A percentile compares a stretch with the other conserved stretches of the same genome.
These are phyloP conservation scores for Cataglyphis albicans DNA, from an alignment of 2,888 invertebrate species.

Conservation along the genomic window DNA sequence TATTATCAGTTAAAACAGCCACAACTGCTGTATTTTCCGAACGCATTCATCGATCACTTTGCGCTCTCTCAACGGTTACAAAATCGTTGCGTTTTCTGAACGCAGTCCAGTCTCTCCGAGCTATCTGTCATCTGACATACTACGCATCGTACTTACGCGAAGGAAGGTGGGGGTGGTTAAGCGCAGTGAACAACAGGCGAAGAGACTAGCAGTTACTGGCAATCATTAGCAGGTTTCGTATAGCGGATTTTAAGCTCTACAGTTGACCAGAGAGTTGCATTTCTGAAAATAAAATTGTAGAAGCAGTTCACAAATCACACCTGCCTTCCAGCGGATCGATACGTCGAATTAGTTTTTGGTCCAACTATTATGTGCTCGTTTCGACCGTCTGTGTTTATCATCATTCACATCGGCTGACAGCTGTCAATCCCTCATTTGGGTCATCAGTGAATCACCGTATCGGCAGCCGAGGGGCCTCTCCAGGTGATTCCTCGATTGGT, in stretches of 20 bases:
- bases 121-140: constrained; percentile 33
- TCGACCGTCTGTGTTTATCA: constrained; percentile 69
- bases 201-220: neutral
- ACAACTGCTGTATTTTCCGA: neutral
- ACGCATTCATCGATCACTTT: constrained; percentile 1
- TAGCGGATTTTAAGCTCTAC: neutral
- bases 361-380: constrained; percentile 63
- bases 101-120: neutral
- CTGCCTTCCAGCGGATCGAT: constrained; percentile 65
- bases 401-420: constrained; percentile 73
- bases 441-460: constrained; percentile 75
- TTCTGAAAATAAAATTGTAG: neutral
- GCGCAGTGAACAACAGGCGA: constrained; percentile 12
- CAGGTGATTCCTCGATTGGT: constrained; percentile 64
- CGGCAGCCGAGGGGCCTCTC: constrained; percentile 62
- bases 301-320: neutral
- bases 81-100: neutral
- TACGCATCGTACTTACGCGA: constrained; percentile 36
- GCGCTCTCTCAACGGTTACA: neutral
- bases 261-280: neutral
- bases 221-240: neutral
- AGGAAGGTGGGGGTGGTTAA: constrained; percentile 17
- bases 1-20: neutral
- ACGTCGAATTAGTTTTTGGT: constrained; percentile 67
- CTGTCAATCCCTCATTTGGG: constrained; percentile 75